Base-by-base conservation (phyloP, 2,888 invertebrate species). In the Perdita meconis region DNA sequence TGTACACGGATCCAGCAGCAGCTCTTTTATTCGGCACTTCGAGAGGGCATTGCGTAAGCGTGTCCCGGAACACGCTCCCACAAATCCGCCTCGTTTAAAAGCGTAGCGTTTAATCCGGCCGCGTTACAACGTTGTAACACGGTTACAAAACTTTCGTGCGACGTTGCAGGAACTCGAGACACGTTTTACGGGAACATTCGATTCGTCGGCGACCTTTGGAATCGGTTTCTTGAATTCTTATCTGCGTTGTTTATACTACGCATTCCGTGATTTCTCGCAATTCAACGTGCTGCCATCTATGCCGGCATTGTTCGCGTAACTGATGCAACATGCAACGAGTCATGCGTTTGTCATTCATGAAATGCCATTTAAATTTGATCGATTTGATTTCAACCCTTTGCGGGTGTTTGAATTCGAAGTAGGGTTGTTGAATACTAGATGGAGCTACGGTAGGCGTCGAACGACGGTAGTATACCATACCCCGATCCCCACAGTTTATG, bases 21-120 rank as follows among this genome's bases (percentile, higher is more conserved):
- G 53, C 47, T 82, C 88, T 90, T 88, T 87, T 87, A 89, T 89
- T 89, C 82, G 87, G 66, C 76, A 84, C 72, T 82, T 72, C 64
- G 75, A 67, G 72, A 59, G 77, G 55, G 74, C 80, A 81, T 90
- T 89, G 89, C 86, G 87, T 88, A 90, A 90, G 88, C 87, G 70
- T 47, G 0, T 65, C 55, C 70, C 68, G 64, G 69, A 79, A 56
- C 68, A 40, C 19, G 30, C 63, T 64, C 57, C 67, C 68, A 66
- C 79, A 79, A 78, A 78, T 79, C 74, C 69, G 61, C 38, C 55
- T 56, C 47, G 66, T 72, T 47, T 81, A 78, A 63, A 36, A 67
- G 61, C 70, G 38, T 72, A 67, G 61, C 70, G 38, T 72, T 67
- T 67, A 69, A 69, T 75, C 36, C 63, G 70, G 13, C 50, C 56